phyloP scores from a whole-genome alignment of 2,113 vertebrate genomes.

The Eclectus roratus region DNA sequence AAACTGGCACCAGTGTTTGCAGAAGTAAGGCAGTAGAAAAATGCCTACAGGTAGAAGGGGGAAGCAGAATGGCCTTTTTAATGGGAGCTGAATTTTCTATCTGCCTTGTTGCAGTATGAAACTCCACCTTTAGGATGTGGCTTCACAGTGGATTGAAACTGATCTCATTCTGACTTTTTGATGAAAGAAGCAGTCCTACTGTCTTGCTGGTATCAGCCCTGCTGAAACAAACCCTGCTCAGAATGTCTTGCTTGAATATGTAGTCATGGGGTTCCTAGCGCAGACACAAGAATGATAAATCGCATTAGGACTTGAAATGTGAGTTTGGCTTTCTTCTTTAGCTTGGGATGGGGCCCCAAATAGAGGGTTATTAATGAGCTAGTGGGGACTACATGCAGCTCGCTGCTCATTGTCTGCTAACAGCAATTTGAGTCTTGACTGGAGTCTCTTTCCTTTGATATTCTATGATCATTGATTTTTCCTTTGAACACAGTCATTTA shows the following conservation, averaged over 20 bases:
- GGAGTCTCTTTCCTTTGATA: constrained; percentile 35
- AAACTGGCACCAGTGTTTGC: background rate
- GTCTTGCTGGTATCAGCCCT: background rate
- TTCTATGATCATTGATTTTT: background rate
- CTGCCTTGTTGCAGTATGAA: background rate
- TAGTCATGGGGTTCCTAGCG: background rate
- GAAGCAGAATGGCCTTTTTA: background rate
- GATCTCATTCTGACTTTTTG: background rate
- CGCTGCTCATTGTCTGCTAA: constrained; percentile 34
- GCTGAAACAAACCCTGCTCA: background rate
- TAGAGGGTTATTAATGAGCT: constrained; percentile 1
- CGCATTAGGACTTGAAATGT: background rate
- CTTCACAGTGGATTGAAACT: background rate
- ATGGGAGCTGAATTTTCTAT: background rate
- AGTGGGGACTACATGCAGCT: background rate
- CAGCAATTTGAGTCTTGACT: constrained; percentile 20
- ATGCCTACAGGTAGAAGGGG: background rate
- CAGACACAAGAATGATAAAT: background rate
- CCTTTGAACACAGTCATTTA: constrained; percentile 39
- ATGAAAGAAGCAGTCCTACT: background rate
- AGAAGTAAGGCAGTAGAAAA: background rate
- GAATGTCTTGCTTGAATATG: background rate
- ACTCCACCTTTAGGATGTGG: background rate
- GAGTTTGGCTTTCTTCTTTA: constrained; percentile 5
- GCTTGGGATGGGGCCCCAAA: background rate